phyloP scores from a whole-genome alignment of 2,888 invertebrate species.

The Drosophila yooni region DNA sequence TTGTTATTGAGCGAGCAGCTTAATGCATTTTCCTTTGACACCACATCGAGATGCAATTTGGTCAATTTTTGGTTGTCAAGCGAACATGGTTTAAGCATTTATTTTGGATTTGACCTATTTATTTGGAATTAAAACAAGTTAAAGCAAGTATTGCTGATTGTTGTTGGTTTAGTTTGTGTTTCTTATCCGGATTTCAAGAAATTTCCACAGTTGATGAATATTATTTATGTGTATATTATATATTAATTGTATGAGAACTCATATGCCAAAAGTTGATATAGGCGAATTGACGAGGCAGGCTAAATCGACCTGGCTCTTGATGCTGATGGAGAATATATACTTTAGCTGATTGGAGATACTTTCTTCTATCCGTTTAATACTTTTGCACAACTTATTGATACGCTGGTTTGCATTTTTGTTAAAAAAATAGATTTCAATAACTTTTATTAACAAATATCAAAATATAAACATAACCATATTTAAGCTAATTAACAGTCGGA shows the following conservation, averaged over 20 bases:
- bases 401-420: neutral
- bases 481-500: neutral
- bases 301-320: neutral
- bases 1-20: neutral
- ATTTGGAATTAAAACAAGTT: neutral
- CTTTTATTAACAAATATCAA: neutral
- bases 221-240: neutral
- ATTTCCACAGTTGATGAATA: neutral
- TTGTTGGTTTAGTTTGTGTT: neutral
- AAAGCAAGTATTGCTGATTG: neutral
- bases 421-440: neutral
- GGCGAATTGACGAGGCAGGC: fast-evolving
- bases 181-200: neutral
- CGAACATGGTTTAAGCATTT: conserved; percentile 7
- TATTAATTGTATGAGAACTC: neutral
- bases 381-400: neutral
- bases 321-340: neutral
- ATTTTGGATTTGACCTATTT: neutral
- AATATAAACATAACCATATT: neutral
- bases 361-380: neutral
- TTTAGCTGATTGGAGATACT: neutral
- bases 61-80: conserved; percentile 10
- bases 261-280: neutral
- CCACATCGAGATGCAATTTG: conserved; percentile 11
- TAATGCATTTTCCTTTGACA: conserved; percentile 14